Evolutionary conservation across 2,797 vertebrate genomes (phyloP).

Genomic region (Enteromius paludinosus): DNA sequence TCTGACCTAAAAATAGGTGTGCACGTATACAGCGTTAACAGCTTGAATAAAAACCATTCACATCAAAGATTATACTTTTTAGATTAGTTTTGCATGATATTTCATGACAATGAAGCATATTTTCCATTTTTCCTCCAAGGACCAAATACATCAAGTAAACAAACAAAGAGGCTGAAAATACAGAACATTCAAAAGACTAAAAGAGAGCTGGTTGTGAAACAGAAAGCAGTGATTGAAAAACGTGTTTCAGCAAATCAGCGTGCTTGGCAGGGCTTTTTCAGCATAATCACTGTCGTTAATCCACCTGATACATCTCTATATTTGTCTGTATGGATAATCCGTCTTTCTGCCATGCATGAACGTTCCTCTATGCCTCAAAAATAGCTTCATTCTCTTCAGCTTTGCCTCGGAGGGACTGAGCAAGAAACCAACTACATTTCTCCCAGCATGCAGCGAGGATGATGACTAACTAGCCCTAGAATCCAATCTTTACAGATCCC

Average conservation of each 20-base stretch:
- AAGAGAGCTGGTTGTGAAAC: constrained; percentile 15
- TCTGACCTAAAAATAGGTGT: constrained; percentile 31
- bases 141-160: background rate
- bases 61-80: background rate
- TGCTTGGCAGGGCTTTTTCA: constrained; percentile 57
- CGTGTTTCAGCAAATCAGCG: constrained; percentile 41
- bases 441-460: constrained; percentile 10
- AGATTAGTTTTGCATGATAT: background rate
- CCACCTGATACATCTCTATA: constrained; percentile 68
- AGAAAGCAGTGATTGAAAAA: constrained; percentile 21
- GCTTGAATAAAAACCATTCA: constrained; percentile 16
- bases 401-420: constrained; percentile 50
- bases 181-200: constrained; percentile 14
- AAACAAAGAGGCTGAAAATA: background rate
- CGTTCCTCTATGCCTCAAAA: constrained; percentile 60
- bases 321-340: constrained; percentile 72
- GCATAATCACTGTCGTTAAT: constrained; percentile 68
- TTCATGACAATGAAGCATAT: background rate
- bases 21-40: background rate
- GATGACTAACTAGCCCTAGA: constrained; percentile 53
- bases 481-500: constrained; percentile 41
- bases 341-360: constrained; percentile 53
- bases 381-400: constrained; percentile 53
- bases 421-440: constrained; percentile 52
- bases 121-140: background rate